Conservation (phyloP, 2,888 invertebrate species). For the Pardosa pseudoannulata region DNA sequence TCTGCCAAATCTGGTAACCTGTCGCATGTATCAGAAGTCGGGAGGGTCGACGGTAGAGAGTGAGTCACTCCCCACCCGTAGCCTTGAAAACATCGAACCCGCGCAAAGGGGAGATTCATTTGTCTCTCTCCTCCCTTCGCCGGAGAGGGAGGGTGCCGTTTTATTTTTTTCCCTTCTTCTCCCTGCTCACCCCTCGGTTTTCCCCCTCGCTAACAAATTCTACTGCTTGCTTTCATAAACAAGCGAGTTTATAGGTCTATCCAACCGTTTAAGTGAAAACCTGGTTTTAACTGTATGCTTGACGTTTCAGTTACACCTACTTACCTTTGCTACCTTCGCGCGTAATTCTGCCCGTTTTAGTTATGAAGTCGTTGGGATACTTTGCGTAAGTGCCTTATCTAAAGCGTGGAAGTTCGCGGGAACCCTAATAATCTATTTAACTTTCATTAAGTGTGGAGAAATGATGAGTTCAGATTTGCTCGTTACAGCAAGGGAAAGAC, state of each 20-base stretch:
- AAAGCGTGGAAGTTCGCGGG: too few species aligned
- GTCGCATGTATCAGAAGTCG: slow-evolving; percentile 19
- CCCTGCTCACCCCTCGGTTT: neutral
- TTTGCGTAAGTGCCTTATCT: too few species aligned
- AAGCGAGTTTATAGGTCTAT: slow-evolving; percentile 49
- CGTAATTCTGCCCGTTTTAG: neutral
- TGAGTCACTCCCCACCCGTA: slow-evolving; percentile 66
- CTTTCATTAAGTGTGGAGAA: too few species aligned
- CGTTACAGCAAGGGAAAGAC: too few species aligned
- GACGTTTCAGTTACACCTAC: too few species aligned
- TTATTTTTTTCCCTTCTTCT: slow-evolving; percentile 19
- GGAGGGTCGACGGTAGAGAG: slow-evolving; percentile 29
- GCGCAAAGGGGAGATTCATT: slow-evolving; percentile 48
- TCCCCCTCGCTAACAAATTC: neutral
- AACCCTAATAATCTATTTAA: too few species aligned
- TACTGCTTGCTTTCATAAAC: slow-evolving; percentile 41
- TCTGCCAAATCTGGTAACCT: slow-evolving; percentile 59
- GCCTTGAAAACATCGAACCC: slow-evolving; percentile 70
- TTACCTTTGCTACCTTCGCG: too few species aligned
- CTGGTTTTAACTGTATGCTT: neutral
- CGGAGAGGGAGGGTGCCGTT: slow-evolving; percentile 13
- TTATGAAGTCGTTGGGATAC: too few species aligned
- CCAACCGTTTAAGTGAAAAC: neutral
- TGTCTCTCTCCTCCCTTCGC: slow-evolving; percentile 23
- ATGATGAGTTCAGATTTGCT: too few species aligned